A percentile compares a stretch with the other conserved stretches of the same genome.
Evolutionary conservation across 2,888 invertebrate species (phyloP).

Genomic region (Spodoptera picta): DNA sequence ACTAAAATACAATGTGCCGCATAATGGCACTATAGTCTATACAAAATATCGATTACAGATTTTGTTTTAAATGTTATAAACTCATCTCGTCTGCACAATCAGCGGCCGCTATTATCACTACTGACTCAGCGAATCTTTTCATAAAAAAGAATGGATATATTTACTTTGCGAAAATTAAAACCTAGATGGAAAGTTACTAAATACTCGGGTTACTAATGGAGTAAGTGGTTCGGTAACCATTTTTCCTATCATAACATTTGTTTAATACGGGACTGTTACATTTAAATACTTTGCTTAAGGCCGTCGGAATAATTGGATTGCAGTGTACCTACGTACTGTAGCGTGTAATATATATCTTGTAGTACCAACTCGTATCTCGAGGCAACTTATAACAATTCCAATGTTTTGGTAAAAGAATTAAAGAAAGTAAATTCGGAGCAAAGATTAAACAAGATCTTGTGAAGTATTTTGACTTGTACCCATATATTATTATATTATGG

Average conservation of each 20-base stretch:
- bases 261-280: slow-evolving; percentile 26
- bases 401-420: slow-evolving; percentile 19
- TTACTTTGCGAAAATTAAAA: slow-evolving; percentile 41
- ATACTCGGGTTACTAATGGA: slow-evolving; percentile 15
- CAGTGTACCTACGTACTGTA: slow-evolving; percentile 5
- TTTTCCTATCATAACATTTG: slow-evolving; percentile 38
- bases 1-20: slow-evolving; percentile 50
- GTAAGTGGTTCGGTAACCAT: slow-evolving; percentile 27
- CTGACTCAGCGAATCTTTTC: slow-evolving; percentile 37
- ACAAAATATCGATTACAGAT: slow-evolving; percentile 48
- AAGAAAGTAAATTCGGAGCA: slow-evolving; percentile 11
- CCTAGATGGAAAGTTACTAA: slow-evolving; percentile 26
- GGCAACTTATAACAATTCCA: slow-evolving; percentile 26
- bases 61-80: slow-evolving; percentile 52
- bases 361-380: slow-evolving; percentile 20
- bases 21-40: slow-evolving; percentile 41
- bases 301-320: slow-evolving; percentile 38
- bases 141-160: slow-evolving; percentile 42
- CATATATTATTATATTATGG: no score
- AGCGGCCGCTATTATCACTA: slow-evolving; percentile 26
- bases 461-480: background rate
- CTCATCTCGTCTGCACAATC: slow-evolving; percentile 38
- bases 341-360: slow-evolving; percentile 5
- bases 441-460: slow-evolving; percentile 1
- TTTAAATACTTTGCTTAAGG: slow-evolving; percentile 40